Conservation (phyloP, 2,888 invertebrate genomes). For the Scaptomyza polygonia region DNA sequence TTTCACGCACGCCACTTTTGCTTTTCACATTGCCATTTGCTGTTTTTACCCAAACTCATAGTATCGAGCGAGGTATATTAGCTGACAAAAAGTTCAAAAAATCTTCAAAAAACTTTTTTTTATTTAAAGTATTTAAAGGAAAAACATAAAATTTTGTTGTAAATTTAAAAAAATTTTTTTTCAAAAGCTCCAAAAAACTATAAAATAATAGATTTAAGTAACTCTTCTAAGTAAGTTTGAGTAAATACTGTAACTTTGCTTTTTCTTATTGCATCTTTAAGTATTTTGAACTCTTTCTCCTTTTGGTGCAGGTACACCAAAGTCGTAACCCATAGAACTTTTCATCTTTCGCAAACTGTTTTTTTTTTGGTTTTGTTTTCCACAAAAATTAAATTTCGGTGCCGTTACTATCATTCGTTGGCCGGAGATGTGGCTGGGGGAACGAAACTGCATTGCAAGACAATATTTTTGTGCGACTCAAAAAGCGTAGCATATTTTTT, state of each 20-base stretch:
- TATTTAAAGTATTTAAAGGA: no score
- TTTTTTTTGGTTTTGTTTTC: conserved; percentile 33
- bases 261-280: not conserved
- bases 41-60: conserved; percentile 25
- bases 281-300: not conserved
- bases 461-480: conserved; percentile 72
- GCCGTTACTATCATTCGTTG: conserved; percentile 32
- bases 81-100: no score
- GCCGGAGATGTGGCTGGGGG: conserved; percentile 7
- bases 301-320: conserved; percentile 11
- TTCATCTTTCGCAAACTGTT: conserved; percentile 5
- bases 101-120: no score
- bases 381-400: conserved; percentile 71
- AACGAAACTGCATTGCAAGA: conserved; percentile 55
- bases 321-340: not conserved
- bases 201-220: not conserved
- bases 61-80: conserved; percentile 5
- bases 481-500: conserved; percentile 67
- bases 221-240: not conserved
- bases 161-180: no score
- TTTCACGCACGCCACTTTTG: conserved; percentile 68
- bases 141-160: no score
- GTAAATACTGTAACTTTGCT: not conserved
- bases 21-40: conserved; percentile 52
- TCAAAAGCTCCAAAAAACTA: no score